phyloP scores from a whole-genome alignment of 2,888 invertebrate genomes.

The Plusia festucae region DNA sequence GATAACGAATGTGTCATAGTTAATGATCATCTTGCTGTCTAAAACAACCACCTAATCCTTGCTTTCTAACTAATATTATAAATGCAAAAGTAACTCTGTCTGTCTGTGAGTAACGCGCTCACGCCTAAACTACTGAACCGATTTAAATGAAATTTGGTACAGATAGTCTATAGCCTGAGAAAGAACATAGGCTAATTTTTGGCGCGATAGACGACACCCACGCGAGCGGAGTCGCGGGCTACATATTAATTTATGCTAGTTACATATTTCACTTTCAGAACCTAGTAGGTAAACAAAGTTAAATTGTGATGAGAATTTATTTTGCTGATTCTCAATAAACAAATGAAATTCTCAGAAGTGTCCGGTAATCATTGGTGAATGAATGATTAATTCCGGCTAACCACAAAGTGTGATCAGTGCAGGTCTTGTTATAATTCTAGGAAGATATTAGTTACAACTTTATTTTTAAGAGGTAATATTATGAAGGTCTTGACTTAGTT shows the following conservation, averaged over 20 bases:
- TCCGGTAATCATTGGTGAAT: slow-evolving; percentile 59
- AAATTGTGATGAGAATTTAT: slow-evolving; percentile 15
- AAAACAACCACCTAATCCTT: not conserved
- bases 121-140: too few relatives aligned
- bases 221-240: too few relatives aligned
- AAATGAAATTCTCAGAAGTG: slow-evolving; percentile 57
- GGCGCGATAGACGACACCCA: too few relatives aligned
- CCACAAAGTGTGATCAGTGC: slow-evolving; percentile 60
- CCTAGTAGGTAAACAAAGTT: slow-evolving; percentile 21
- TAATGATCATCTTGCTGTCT: too few relatives aligned
- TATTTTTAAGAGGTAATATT: slow-evolving; percentile 32
- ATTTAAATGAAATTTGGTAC: too few relatives aligned
- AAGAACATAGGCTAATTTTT: too few relatives aligned
- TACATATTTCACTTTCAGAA: not conserved
- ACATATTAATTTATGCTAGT: too few relatives aligned
- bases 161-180: too few relatives aligned
- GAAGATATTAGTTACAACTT: slow-evolving; percentile 48
- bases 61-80: too few relatives aligned
- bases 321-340: slow-evolving; percentile 23
- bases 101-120: too few relatives aligned
- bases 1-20: too few relatives aligned
- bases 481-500: slow-evolving; percentile 40
- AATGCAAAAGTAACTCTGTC: too few relatives aligned
- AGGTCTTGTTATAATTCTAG: slow-evolving; percentile 44
- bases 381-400: slow-evolving; percentile 73